Percentiles rank a stretch among this genome's conserved stretches.
Evolutionary conservation across 2,113 vertebrate species (phyloP).

Genomic region (Nibea albiflora): DNA sequence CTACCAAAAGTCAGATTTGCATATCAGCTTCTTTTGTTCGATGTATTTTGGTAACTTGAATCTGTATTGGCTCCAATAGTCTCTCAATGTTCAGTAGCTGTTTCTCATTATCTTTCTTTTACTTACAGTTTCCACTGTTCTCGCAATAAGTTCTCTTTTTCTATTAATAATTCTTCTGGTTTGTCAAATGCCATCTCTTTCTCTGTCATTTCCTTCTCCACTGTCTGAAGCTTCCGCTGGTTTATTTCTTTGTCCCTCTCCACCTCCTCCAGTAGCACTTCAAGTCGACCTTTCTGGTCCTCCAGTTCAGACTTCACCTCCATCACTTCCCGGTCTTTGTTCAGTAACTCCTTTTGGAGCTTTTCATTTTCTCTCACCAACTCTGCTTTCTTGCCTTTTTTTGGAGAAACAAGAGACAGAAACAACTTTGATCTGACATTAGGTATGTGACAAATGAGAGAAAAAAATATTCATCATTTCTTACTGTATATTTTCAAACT

Average conservation of each 20-base stretch:
- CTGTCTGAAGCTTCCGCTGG: slow-evolving; percentile 1
- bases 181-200: background rate
- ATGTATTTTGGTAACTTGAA: fast-evolving
- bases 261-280: background rate
- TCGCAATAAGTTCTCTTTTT: background rate
- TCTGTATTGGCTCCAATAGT: slow-evolving; percentile 1
- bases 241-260: background rate
- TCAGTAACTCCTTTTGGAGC: background rate
- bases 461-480: background rate
- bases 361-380: background rate
- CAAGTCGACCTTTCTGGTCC: background rate
- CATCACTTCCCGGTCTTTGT: background rate
- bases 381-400: background rate
- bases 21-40: fast-evolving
- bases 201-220: slow-evolving; percentile 12
- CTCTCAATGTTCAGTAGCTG: background rate
- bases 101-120: background rate
- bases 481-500: background rate
- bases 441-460: background rate
- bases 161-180: background rate
- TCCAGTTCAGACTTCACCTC: background rate
- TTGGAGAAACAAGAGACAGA: background rate
- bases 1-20: background rate
- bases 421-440: background rate
- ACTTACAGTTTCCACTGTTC: slow-evolving; percentile 4